phyloP scores from a whole-genome alignment of 2,888 invertebrate species.

The Phania funesta region DNA sequence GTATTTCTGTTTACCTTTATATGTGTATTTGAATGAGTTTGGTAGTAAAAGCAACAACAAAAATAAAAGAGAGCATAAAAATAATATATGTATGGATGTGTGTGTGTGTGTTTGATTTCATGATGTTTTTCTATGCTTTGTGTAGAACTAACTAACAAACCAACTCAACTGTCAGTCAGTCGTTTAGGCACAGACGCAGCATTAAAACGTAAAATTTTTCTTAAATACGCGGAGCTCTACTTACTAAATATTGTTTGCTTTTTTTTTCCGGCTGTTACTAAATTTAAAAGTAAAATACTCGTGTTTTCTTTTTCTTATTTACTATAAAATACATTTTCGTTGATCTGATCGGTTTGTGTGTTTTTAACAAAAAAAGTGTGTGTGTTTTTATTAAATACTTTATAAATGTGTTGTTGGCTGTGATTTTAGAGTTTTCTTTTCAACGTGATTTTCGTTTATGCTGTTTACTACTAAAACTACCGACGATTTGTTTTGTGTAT shows the following conservation, averaged over 20 bases:
- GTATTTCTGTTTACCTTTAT: conserved; percentile 34
- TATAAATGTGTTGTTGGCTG: conserved; percentile 39
- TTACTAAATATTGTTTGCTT: conserved; percentile 24
- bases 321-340: conserved; percentile 1
- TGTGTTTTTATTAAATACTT: neutral
- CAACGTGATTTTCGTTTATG: conserved; percentile 57
- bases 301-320: conserved; percentile 20
- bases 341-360: conserved; percentile 17
- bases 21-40: neutral
- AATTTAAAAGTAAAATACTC: conserved; percentile 33
- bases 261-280: conserved; percentile 22
- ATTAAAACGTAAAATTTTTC: conserved; percentile 59
- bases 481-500: conserved; percentile 33
- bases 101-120: conserved; percentile 9
- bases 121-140: conserved; percentile 55
- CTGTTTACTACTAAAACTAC: conserved; percentile 23
- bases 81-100: neutral
- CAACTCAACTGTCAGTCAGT: conserved; percentile 58
- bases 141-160: conserved; percentile 49
- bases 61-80: conserved; percentile 37
- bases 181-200: conserved; percentile 64
- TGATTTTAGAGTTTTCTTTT: conserved; percentile 57
- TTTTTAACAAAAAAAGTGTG: conserved; percentile 7
- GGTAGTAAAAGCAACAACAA: conserved; percentile 1
- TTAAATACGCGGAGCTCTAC: conserved; percentile 35